phyloP scores from a whole-genome alignment of 2,113 vertebrate genomes.

The Cichladusa arquata region DNA sequence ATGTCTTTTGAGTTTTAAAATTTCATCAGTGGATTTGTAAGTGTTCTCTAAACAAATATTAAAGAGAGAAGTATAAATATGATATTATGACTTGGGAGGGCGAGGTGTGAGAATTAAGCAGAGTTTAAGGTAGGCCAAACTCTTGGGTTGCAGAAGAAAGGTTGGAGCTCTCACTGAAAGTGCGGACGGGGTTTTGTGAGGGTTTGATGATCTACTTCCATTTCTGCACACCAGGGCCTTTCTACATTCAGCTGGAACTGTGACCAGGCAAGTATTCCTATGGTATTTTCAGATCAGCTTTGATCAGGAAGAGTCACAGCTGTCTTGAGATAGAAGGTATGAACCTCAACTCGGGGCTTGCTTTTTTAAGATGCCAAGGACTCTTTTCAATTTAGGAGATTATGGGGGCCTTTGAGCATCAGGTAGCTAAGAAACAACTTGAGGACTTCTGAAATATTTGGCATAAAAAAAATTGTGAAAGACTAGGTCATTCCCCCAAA shows the following conservation, averaged over 20 bases:
- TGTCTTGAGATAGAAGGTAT: not conserved
- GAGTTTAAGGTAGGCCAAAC: not conserved
- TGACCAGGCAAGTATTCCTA: not conserved
- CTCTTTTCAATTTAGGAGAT: not conserved
- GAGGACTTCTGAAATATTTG: not conserved
- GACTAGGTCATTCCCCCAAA: not conserved
- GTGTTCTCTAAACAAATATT: constrained; percentile 36
- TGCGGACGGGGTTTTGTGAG: not conserved
- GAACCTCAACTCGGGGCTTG: not conserved
- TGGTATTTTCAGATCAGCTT: not conserved
- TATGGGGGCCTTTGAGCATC: not conserved
- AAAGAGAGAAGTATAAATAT: constrained; percentile 33
- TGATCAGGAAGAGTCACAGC: not conserved
- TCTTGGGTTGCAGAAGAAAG: not conserved
- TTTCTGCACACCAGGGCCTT: not conserved
- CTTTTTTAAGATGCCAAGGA: not conserved
- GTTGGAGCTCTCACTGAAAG: not conserved
- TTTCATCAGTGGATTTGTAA: constrained; percentile 27
- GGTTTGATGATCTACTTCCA: not conserved
- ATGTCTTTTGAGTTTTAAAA: constrained; percentile 37
- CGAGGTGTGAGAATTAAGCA: not conserved
- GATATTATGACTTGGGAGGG: not conserved
- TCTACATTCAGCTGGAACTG: not conserved
- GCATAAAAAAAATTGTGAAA: not conserved
- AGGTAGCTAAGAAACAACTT: not conserved